A percentile compares a stretch with the other conserved stretches of the same genome.
Evolutionary conservation across 1,140 invertebrate genomes (phyloP).

Genomic region (Musca vetustissima): DNA sequence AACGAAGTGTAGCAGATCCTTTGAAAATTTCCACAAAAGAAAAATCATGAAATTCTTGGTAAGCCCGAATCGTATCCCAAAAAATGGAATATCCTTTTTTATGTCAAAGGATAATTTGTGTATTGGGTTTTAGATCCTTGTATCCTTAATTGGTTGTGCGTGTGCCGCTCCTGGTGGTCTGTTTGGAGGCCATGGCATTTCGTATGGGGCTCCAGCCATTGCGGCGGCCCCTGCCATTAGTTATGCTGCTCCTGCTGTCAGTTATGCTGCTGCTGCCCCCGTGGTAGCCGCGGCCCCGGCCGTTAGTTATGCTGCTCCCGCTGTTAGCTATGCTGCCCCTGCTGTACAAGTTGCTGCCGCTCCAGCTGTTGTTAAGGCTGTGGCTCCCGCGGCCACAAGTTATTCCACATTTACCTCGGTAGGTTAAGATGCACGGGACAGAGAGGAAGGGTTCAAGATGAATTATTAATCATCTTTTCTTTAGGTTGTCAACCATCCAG

Average conservation of each 20-base stretch:
- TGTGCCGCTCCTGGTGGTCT: not conserved
- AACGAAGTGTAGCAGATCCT: no score
- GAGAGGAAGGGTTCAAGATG: no score
- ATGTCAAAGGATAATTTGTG: no score
- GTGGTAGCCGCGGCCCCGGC: slow-evolving; percentile 37
- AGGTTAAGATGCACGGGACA: slow-evolving; percentile 20
- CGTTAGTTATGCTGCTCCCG: slow-evolving; percentile 36
- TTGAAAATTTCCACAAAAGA: no score
- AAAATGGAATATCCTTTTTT: no score
- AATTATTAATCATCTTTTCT: not conserved
- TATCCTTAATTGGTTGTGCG: not conserved
- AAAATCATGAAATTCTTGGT: slow-evolving; percentile 8
- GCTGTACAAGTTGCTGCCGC: slow-evolving; percentile 12
- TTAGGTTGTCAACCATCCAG: slow-evolving; percentile 1
- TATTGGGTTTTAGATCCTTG: slow-evolving; percentile 13
- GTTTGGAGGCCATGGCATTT: not conserved
- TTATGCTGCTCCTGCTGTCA: slow-evolving; percentile 37
- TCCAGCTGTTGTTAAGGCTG: slow-evolving; percentile 6
- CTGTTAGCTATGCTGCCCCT: slow-evolving; percentile 43
- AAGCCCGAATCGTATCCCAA: not conserved
- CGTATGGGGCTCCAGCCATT: slow-evolving; percentile 30
- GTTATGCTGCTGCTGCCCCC: slow-evolving; percentile 33
- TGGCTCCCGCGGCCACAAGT: slow-evolving; percentile 33
- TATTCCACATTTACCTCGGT: slow-evolving; percentile 49
- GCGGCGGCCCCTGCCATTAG: slow-evolving; percentile 36